Evolutionary conservation across 2,888 invertebrate species (phyloP).

Genomic region (Macrosoma leucophasiata): DNA sequence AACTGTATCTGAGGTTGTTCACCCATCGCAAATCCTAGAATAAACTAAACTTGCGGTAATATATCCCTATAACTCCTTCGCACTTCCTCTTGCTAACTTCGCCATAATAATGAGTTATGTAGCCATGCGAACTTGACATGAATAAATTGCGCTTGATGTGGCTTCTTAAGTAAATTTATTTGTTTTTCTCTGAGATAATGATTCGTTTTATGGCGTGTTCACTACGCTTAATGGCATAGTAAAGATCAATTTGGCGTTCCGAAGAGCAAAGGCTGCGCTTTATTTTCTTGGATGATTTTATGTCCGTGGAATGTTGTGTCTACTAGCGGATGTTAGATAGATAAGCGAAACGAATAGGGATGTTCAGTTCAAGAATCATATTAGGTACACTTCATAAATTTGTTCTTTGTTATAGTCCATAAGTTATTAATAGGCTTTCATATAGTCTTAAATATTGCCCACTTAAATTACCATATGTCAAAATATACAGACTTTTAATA

Average conservation of each 20-base stretch:
- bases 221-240: slow-evolving; percentile 35
- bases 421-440: too few species aligned
- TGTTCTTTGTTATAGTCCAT: too few species aligned
- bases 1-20: slow-evolving; percentile 25
- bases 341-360: too few species aligned
- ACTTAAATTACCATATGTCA: too few species aligned
- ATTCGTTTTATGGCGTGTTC: slow-evolving; percentile 46
- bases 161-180: slow-evolving; percentile 54
- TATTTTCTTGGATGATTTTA: too few species aligned
- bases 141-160: slow-evolving; percentile 46
- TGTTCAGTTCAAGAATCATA: too few species aligned
- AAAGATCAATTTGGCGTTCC: slow-evolving; percentile 25
- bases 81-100: slow-evolving; percentile 23
- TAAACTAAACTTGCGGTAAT: slow-evolving; percentile 27
- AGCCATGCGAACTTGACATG: slow-evolving; percentile 34
- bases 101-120: slow-evolving; percentile 48
- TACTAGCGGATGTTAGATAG: too few species aligned
- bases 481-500: too few species aligned
- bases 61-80: slow-evolving; percentile 27
- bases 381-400: too few species aligned
- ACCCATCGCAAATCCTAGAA: slow-evolving; percentile 35
- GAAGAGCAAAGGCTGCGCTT: too few species aligned
- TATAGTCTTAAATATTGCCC: too few species aligned
- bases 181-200: slow-evolving; percentile 51
- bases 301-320: too few species aligned